Evolutionary conservation across 2,888 invertebrate species (phyloP).

Genomic region (Polydrusus pterygomalis): DNA sequence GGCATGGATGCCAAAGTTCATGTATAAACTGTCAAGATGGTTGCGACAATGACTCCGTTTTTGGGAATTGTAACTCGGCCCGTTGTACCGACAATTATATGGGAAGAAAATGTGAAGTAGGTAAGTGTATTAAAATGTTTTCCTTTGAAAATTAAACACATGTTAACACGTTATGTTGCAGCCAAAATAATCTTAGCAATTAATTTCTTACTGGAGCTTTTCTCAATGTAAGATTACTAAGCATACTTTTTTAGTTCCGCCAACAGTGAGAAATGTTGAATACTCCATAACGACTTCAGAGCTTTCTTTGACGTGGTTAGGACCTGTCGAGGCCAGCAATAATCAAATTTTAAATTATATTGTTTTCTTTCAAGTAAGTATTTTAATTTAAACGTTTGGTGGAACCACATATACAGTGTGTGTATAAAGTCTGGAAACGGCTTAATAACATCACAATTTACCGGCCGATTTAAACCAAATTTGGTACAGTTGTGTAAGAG

Average conservation of each 20-base stretch:
- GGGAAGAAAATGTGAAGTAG: constrained; percentile 48
- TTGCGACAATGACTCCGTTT: constrained; percentile 31
- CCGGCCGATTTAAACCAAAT: too few relatives aligned
- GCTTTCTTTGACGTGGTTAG: not conserved
- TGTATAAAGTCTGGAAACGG: too few relatives aligned
- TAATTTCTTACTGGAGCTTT: too few relatives aligned
- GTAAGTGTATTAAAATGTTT: too few relatives aligned
- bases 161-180: too few relatives aligned
- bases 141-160: too few relatives aligned
- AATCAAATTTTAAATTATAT: not conserved
- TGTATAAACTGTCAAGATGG: constrained; percentile 59
- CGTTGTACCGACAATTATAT: constrained; percentile 33
- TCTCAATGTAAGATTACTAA: too few relatives aligned
- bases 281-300: not conserved
- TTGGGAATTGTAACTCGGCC: constrained; percentile 42
- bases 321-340: not conserved
- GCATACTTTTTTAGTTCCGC: not conserved
- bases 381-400: not conserved
- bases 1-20: constrained; percentile 59
- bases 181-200: too few relatives aligned
- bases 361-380: constrained; percentile 1
- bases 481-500: too few relatives aligned
- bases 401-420: too few relatives aligned
- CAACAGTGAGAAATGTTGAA: not conserved
- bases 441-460: too few relatives aligned